These are phyloP conservation scores for Heteractis magnifica DNA, from an alignment of 92 coral and sea anemone species.

Conservation along the genomic window DNA sequence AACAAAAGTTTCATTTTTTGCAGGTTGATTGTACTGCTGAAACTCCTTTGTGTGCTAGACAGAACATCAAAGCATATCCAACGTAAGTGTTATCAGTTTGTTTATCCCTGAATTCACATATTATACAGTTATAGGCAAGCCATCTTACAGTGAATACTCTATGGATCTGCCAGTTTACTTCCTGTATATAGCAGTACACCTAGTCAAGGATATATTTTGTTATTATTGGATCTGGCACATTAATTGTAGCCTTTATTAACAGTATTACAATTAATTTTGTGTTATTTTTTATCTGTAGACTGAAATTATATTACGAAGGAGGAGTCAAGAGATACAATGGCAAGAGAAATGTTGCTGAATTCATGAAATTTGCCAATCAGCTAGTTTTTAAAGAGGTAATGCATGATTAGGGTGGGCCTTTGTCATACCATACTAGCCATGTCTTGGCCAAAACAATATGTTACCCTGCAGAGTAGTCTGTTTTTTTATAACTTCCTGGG, in stretches of 20 bases:
- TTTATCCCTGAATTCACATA: not conserved
- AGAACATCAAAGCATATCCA: slow-evolving; percentile 93
- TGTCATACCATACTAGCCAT: not conserved
- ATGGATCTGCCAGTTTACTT: no score
- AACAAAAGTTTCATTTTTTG: not conserved
- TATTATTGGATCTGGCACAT: no score
- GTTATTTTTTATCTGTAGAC: slow-evolving; percentile 31
- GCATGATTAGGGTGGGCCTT: not conserved
- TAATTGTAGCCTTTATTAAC: no score
- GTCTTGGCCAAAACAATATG: no score
- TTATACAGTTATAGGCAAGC: not conserved
- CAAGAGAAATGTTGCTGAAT: slow-evolving; percentile 71
- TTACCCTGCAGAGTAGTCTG: no score
- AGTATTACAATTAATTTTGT: not conserved
- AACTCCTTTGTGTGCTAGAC: slow-evolving; percentile 82
- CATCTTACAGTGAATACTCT: no score
- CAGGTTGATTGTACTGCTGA: slow-evolving; percentile 94
- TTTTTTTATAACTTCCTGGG: not conserved
- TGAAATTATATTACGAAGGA: slow-evolving; percentile 78
- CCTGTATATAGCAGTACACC: no score
- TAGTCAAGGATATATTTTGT: no score
- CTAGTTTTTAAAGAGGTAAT: slow-evolving; percentile 44
- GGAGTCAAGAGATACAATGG: slow-evolving; percentile 82
- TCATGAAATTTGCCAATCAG: slow-evolving; percentile 67
- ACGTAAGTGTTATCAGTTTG: slow-evolving; percentile 54